These are phyloP conservation scores for Borostomias antarcticus DNA, from an alignment of 2,797 vertebrate species.

Conservation along the genomic window DNA sequence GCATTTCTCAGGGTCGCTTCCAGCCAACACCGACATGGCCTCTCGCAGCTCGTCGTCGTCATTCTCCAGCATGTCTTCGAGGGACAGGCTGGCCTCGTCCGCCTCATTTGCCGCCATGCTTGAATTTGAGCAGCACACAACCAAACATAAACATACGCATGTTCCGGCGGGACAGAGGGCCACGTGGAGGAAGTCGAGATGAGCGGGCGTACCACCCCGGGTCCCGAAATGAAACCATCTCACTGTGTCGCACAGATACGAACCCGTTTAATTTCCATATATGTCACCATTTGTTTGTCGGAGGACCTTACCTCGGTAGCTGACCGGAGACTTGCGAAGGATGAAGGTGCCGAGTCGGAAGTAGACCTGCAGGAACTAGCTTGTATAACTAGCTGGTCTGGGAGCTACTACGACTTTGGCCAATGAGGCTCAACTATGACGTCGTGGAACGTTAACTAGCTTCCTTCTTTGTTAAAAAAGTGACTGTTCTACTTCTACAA, in stretches of 20 bases:
- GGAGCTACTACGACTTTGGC: not conserved
- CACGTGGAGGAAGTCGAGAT: conserved; percentile 6
- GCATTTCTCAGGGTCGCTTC: conserved; percentile 90
- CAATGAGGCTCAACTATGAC: conserved; percentile 4
- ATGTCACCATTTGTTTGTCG: not conserved
- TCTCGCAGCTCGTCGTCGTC: conserved; percentile 83
- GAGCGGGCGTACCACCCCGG: no score
- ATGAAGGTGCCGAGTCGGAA: no score
- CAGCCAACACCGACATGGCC: conserved; percentile 85
- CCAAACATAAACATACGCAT: not conserved
- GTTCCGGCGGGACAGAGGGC: not conserved
- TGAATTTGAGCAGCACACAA: not conserved
- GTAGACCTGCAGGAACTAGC: no score
- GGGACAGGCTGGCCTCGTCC: conserved; percentile 66
- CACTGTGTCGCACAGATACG: not conserved
- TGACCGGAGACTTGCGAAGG: not conserved
- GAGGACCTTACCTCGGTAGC: not conserved
- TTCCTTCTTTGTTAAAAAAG: no score
- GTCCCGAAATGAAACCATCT: not conserved
- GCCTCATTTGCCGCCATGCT: conserved; percentile 60
- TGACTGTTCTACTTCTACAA: no score
- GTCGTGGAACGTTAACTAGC: no score
- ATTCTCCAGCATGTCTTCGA: conserved; percentile 69
- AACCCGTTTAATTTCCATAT: not conserved
- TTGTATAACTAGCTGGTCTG: not conserved